phyloP scores from a whole-genome alignment of 2,888 invertebrate species.

The Hemicrepidius hirtus region DNA sequence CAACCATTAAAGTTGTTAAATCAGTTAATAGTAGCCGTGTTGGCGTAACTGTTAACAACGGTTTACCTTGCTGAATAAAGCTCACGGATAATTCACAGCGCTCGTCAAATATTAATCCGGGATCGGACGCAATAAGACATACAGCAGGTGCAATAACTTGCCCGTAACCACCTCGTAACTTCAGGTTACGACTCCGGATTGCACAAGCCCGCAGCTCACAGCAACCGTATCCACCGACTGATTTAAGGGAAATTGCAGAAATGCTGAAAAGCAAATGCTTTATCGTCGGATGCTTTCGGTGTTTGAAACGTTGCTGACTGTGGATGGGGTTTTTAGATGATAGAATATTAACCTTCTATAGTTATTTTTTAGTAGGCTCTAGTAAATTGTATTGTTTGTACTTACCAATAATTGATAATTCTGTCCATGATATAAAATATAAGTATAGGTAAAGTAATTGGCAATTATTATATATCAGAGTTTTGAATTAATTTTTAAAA shows the following conservation, averaged over 20 bases:
- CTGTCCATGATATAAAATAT: too few relatives aligned
- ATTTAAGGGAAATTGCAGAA: conserved; percentile 47
- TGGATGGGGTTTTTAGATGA: not conserved
- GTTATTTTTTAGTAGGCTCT: too few relatives aligned
- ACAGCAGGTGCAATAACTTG: conserved; percentile 68
- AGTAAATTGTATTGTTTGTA: too few relatives aligned
- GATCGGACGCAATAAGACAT: conserved; percentile 63
- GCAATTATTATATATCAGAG: too few relatives aligned
- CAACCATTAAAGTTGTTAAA: not conserved
- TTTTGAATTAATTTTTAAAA: too few relatives aligned
- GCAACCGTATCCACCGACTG: conserved; percentile 41
- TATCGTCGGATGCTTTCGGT: conserved; percentile 14
- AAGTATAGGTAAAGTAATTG: too few relatives aligned
- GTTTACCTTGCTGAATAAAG: conserved; percentile 22
- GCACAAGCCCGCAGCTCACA: conserved; percentile 44
- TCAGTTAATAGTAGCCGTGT: conserved; percentile 12
- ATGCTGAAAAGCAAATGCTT: conserved; percentile 38
- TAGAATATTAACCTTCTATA: not conserved
- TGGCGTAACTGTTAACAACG: conserved; percentile 19
- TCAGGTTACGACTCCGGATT: conserved; percentile 63
- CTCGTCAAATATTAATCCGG: conserved; percentile 55
- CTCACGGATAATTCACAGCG: conserved; percentile 35
- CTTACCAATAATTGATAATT: too few relatives aligned
- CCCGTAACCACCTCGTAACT: conserved; percentile 69
- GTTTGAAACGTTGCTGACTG: conserved; percentile 1